These are phyloP conservation scores for Embidobia sp. DNA, from an alignment of 2,888 invertebrate species.

Conservation along the genomic window DNA sequence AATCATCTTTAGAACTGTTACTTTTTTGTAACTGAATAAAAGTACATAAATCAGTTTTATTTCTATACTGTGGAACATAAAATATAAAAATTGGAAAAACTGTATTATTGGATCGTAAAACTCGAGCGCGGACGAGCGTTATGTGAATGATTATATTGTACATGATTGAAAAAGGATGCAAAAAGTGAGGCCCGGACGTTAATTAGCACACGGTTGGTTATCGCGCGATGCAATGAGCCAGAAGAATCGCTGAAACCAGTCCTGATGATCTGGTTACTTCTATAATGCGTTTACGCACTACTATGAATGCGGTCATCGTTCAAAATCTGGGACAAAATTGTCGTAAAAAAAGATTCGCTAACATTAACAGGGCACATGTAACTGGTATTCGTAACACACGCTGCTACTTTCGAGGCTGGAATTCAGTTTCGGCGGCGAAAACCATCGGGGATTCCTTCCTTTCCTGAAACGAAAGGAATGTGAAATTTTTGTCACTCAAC, in stretches of 20 bases:
- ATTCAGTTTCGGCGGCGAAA: conserved; percentile 20
- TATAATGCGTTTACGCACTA: conserved; percentile 52
- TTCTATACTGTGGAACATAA: background rate
- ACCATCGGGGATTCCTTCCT: background rate
- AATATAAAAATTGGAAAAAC: background rate
- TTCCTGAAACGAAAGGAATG: conserved; percentile 6
- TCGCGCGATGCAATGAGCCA: conserved; percentile 49
- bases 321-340: conserved; percentile 60
- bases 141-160: background rate
- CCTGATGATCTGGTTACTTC: conserved; percentile 63
- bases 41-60: background rate
- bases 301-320: conserved; percentile 61
- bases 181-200: conserved; percentile 18
- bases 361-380: conserved; percentile 33
- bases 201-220: conserved; percentile 47
- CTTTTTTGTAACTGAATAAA: too few species aligned
- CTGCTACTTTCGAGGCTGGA: conserved; percentile 29
- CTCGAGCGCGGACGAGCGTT: background rate
- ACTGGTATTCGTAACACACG: conserved; percentile 35
- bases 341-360: conserved; percentile 53
- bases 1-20: too few species aligned
- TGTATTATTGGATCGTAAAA: conserved; percentile 5
- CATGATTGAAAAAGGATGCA: conserved; percentile 3
- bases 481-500: too few species aligned
- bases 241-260: conserved; percentile 61